A percentile compares a stretch with the other conserved stretches of the same genome.
Evolutionary conservation across 1,140 invertebrate species (phyloP).

Genomic region (Drosophila burlai): DNA sequence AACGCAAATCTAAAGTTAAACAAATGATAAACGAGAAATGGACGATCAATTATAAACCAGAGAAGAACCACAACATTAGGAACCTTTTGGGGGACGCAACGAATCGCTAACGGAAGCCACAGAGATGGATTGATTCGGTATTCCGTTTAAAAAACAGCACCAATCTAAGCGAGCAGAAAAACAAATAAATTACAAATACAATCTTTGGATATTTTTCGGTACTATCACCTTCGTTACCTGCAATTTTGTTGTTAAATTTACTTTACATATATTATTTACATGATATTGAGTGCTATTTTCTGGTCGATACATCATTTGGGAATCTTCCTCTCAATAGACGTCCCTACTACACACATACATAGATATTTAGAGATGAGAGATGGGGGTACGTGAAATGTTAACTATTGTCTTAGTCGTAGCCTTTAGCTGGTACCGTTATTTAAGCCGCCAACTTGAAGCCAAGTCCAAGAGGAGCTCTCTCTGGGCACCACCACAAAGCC

Average conservation of each 20-base stretch:
- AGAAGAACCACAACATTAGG: background rate
- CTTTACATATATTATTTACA: background rate
- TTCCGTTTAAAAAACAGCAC: background rate
- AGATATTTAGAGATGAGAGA: background rate
- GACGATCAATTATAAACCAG: conserved; percentile 2
- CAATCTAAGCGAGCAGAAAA: background rate
- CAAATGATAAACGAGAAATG: conserved; percentile 11
- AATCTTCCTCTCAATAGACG: background rate
- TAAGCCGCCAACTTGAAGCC: conserved; percentile 16
- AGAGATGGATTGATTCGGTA: too few relatives aligned
- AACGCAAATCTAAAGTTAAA: background rate
- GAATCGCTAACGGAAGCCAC: background rate
- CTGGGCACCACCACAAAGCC: background rate
- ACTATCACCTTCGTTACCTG: background rate
- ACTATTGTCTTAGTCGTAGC: conserved; percentile 58
- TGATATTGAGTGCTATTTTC: background rate
- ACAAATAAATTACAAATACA: background rate
- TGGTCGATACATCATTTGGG: background rate
- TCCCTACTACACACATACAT: background rate
- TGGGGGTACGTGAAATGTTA: conserved; percentile 46
- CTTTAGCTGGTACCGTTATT: conserved; percentile 34
- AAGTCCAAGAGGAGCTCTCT: background rate
- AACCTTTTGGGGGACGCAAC: conserved; percentile 7
- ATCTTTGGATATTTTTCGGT: background rate
- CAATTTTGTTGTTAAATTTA: background rate